Conservation (phyloP, 2,888 invertebrate genomes). For the Hydroisotoma schaefferi region DNA sequence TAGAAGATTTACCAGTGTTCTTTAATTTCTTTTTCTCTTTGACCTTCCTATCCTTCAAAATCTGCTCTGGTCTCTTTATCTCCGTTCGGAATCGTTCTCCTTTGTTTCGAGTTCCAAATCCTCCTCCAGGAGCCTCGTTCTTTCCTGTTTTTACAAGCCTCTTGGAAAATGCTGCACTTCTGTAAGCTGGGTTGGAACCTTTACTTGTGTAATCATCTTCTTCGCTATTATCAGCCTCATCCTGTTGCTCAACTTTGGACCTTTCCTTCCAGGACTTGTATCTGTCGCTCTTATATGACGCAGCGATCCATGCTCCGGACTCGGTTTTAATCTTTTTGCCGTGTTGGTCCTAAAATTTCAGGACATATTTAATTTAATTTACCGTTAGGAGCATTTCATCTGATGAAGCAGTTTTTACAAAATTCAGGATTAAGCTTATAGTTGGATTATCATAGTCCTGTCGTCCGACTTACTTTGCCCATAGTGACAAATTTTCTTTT, state of each 20-base stretch:
- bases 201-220: conserved; percentile 18
- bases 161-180: conserved; percentile 39
- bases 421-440: neutral
- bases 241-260: conserved; percentile 57
- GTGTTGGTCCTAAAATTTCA: conserved; percentile 55
- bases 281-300: conserved; percentile 86
- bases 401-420: neutral
- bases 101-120: conserved; percentile 12
- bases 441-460: neutral
- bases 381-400: neutral
- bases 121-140: conserved; percentile 30
- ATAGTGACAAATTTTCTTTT: conserved; percentile 84
- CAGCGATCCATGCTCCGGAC: conserved; percentile 90
- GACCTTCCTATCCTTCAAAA: conserved; percentile 67
- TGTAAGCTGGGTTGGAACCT: conserved; percentile 13
- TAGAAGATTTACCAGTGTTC: conserved; percentile 20
- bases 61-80: conserved; percentile 70
- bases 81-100: conserved; percentile 33
- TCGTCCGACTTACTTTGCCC: conserved; percentile 55
- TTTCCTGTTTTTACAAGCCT: conserved; percentile 37
- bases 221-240: conserved; percentile 54
- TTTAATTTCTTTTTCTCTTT: conserved; percentile 60
- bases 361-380: neutral
- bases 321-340: conserved; percentile 86
- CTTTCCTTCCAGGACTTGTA: conserved; percentile 83